A percentile compares a stretch with the other conserved stretches of the same genome.
These are phyloP conservation scores for Erpornis zantholeuca DNA, from an alignment of 2,113 vertebrate species.

Conservation along the genomic window DNA sequence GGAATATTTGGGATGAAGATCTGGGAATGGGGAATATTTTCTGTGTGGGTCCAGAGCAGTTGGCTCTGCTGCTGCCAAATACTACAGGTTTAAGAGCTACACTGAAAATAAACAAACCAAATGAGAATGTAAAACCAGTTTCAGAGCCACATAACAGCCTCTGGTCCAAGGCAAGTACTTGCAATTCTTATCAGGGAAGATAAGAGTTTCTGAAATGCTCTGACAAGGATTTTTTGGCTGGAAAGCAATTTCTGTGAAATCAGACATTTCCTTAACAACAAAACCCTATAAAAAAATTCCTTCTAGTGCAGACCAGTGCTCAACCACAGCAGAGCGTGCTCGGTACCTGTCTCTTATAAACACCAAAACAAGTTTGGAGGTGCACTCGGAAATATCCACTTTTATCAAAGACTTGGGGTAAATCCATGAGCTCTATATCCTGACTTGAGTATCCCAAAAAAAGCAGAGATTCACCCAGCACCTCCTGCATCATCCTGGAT, in stretches of 20 bases:
- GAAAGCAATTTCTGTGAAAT: background rate
- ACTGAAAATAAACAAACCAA: background rate
- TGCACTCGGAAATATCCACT: background rate
- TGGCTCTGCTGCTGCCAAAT: background rate
- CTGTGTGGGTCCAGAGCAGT: no score
- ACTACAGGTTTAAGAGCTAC: background rate
- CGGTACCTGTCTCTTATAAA: accelerated
- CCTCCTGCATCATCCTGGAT: background rate
- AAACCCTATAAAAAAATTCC: accelerated
- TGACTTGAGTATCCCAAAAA: background rate
- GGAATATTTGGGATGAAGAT: background rate
- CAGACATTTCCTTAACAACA: background rate
- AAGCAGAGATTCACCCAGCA: background rate
- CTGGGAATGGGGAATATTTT: background rate
- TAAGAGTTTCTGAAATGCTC: background rate
- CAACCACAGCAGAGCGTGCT: background rate
- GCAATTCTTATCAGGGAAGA: background rate
- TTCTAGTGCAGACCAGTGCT: background rate
- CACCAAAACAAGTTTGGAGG: accelerated
- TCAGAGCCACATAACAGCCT: background rate
- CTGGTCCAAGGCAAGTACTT: background rate
- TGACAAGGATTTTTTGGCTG: accelerated
- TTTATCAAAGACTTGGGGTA: accelerated
- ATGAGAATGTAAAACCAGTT: background rate
- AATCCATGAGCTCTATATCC: background rate